A percentile compares a stretch with the other conserved stretches of the same genome.
Evolutionary conservation across 2,888 invertebrate genomes (phyloP).

Genomic region (Orthosia cruda): DNA sequence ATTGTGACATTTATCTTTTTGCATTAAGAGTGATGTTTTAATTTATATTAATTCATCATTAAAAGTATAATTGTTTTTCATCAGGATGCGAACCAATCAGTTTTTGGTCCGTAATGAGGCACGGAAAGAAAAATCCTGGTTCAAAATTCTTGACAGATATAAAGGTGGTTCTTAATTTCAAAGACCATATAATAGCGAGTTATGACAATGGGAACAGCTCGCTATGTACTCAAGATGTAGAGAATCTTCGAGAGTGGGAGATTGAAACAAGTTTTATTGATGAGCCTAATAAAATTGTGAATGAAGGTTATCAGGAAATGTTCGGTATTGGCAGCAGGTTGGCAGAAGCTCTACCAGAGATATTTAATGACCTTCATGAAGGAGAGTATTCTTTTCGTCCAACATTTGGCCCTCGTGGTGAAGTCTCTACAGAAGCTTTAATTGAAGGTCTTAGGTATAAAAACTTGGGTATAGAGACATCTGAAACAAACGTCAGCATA

Average conservation of each 20-base stretch:
- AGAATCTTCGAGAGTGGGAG: conserved; percentile 78
- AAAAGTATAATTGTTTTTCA: neutral
- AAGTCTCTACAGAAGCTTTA: conserved; percentile 92
- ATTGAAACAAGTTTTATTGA: conserved; percentile 72
- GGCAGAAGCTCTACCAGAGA: conserved; percentile 76
- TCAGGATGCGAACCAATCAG: conserved; percentile 78
- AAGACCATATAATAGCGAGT: conserved; percentile 73
- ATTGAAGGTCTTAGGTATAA: conserved; percentile 85
- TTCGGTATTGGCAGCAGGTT: conserved; percentile 90
- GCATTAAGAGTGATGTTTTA: neutral
- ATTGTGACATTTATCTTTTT: neutral
- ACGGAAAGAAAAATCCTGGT: conserved; percentile 77
- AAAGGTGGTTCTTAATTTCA: conserved; percentile 71
- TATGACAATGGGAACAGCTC: conserved; percentile 77
- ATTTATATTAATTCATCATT: no score
- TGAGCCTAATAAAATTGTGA: conserved; percentile 71
- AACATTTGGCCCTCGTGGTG: conserved; percentile 89
- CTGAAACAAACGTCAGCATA: conserved; percentile 47
- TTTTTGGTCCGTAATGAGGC: conserved; percentile 78
- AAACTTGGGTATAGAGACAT: conserved; percentile 58
- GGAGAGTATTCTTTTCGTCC: conserved; percentile 90
- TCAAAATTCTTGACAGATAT: conserved; percentile 65
- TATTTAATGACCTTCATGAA: conserved; percentile 88
- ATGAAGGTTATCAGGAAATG: conserved; percentile 92
- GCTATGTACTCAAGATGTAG: conserved; percentile 82